Conservation (phyloP, 2,113 vertebrate species). For the Aix galericulata region DNA sequence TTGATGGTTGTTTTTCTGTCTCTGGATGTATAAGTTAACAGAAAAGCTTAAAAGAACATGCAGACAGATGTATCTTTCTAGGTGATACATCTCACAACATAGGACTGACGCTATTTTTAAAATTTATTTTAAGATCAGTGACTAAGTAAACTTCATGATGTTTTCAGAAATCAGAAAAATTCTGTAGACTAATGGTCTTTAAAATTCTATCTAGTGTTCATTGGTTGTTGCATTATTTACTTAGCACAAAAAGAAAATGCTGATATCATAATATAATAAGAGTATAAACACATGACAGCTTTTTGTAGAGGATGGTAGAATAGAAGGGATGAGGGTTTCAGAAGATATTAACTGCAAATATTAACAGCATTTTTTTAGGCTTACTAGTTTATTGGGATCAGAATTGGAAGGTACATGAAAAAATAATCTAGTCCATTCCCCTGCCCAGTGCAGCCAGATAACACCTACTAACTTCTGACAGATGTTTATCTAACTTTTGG, state of each 20-base stretch:
- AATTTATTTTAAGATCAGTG: not conserved
- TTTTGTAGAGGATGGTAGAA: not conserved
- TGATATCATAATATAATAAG: not conserved
- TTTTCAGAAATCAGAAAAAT: not conserved
- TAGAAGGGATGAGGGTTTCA: not conserved
- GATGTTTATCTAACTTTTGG: not conserved
- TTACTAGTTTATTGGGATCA: not conserved
- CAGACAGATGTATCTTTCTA: not conserved
- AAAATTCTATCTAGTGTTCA: not conserved
- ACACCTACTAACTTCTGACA: not conserved
- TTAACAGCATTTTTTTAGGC: not conserved
- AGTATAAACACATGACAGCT: not conserved
- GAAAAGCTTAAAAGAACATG: not conserved
- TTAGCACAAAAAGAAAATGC: not conserved
- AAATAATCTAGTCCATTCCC: not conserved
- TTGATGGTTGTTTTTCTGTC: not conserved
- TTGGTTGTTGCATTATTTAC: not conserved
- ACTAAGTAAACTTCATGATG: not conserved
- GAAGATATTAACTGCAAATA: not conserved
- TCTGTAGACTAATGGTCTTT: not conserved
- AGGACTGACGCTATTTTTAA: not conserved
- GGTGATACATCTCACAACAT: not conserved
- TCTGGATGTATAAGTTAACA: not conserved
- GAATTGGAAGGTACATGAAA: not conserved
- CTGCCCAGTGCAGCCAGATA: not conserved